Conservation (phyloP, 1,140 invertebrate genomes). For the Sycobia sp. region DNA sequence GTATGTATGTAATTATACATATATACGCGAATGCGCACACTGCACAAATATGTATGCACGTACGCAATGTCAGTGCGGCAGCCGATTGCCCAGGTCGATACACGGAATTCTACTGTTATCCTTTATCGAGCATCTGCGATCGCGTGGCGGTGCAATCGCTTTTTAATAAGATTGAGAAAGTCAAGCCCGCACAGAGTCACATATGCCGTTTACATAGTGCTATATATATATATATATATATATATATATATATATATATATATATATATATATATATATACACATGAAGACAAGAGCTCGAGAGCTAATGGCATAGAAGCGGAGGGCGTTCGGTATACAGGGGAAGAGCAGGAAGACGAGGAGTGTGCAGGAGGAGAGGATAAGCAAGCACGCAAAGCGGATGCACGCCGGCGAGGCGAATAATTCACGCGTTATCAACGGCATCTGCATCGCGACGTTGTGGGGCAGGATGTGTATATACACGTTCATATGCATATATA, state of each 20-base stretch:
- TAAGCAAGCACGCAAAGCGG: slow-evolving; percentile 49
- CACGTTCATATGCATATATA: too few species aligned
- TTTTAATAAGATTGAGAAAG: slow-evolving; percentile 62
- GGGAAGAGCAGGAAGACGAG: background rate
- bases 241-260: too few species aligned
- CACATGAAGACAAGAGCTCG: background rate
- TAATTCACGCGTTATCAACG: slow-evolving; percentile 61
- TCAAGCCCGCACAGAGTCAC: slow-evolving; percentile 40
- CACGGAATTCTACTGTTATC: too few species aligned
- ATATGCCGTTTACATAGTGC: too few species aligned
- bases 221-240: too few species aligned
- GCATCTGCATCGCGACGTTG: slow-evolving; percentile 50
- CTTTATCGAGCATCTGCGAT: background rate
- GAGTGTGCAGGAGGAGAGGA: too few species aligned
- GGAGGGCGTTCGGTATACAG: background rate
- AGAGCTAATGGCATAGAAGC: background rate
- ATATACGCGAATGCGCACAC: too few species aligned
- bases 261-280: too few species aligned
- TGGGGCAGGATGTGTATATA: slow-evolving; percentile 33
- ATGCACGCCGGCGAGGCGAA: slow-evolving; percentile 51
- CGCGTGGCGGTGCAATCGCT: slow-evolving; percentile 48
- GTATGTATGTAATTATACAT: too few species aligned
- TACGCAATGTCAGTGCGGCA: too few species aligned
- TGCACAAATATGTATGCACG: too few species aligned
- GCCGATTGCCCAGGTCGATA: too few species aligned